Evolutionary conservation across 2,113 vertebrate genomes (phyloP), one percentile per base, ranked within the genome.

Genomic region (Cavia porcellus): DNA sequence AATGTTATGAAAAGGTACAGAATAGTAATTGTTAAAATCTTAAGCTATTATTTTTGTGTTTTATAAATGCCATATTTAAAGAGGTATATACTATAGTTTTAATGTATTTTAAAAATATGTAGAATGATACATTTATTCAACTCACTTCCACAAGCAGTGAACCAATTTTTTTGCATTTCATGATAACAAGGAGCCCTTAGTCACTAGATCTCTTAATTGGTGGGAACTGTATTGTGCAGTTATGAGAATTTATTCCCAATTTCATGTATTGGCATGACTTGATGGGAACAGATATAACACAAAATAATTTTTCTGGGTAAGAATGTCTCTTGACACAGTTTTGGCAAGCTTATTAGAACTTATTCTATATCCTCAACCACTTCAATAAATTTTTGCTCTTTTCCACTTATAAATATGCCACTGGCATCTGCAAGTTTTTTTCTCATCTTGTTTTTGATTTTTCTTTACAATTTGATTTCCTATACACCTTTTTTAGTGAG

Each of bases 391-490:
- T 80, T 96, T 89, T 91, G 17, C 74, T 95, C 62, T 88, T 62
- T 94, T 84, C 20, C 55, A 30, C 47, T 97, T 89, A 87, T 81
- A 35, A 93, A 57, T 11, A 75, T 87, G 61, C 87, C 80, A 45
- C 17, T 57, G 50, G 80, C 74, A 75, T 55, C 8, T 25, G 32
- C 57, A 75, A 80, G 0, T 77, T 66, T 66, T 28, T 75, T 94
- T 86, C 61, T 83, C 22, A 87, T 95, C 62, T 89, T 74, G 38
- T 28, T 68, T 96, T 96, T 89, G 22, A 93, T 94, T 55, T 95
- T 93, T 7, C 47, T 74, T 28, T 93, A 61, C 74, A 80, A 30
- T 75, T 64, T 81, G 38, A 86, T 72, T 52, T 11, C 32, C 20
- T 92, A 52, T 52, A 52, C 47, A 72, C 30, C 17, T 94, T 94